A percentile compares a stretch with the other conserved stretches of the same genome.
These are phyloP conservation scores for Pseudococcus longispinus DNA, from an alignment of 2,888 invertebrate genomes.

Conservation along the genomic window DNA sequence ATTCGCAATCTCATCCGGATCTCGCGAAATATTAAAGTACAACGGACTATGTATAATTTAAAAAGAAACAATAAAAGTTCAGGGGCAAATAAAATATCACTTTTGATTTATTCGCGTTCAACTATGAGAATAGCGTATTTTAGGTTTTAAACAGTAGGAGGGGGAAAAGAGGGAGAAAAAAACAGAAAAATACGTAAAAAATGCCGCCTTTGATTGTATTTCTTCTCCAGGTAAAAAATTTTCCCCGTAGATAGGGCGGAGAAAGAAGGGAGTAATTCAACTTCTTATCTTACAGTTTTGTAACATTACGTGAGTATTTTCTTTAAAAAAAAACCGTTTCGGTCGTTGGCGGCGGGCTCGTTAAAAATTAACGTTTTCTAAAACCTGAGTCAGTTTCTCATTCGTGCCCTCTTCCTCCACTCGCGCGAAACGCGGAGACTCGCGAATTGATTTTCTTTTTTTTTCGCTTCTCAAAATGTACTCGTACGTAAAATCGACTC, in stretches of 20 bases:
- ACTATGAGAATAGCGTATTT: not conserved
- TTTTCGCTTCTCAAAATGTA: too few species aligned
- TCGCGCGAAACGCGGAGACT: not conserved
- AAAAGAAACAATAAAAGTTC: not conserved
- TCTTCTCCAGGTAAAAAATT: not conserved
- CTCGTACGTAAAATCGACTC: not conserved
- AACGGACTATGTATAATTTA: not conserved
- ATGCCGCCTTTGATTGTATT: not conserved
- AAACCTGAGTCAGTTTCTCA: not conserved
- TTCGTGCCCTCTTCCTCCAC: not conserved
- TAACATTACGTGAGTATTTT: not conserved
- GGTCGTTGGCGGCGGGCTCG: not conserved
- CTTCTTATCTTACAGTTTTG: not conserved
- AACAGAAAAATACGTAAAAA: not conserved
- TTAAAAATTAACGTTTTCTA: slow-evolving; percentile 18
- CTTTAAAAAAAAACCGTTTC: not conserved
- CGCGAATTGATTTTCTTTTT: not conserved
- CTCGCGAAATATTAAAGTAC: too few species aligned
- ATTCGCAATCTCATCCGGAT: not conserved
- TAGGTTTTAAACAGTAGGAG: not conserved
- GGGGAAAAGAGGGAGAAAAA: not conserved
- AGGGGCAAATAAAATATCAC: not conserved
- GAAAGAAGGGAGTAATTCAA: not conserved
- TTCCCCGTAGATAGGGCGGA: not conserved
- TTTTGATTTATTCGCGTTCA: not conserved